Percentiles rank a stretch among this genome's conserved stretches.
Conservation (phyloP, 2,113 vertebrate genomes). For the Cygnus buccinator region DNA sequence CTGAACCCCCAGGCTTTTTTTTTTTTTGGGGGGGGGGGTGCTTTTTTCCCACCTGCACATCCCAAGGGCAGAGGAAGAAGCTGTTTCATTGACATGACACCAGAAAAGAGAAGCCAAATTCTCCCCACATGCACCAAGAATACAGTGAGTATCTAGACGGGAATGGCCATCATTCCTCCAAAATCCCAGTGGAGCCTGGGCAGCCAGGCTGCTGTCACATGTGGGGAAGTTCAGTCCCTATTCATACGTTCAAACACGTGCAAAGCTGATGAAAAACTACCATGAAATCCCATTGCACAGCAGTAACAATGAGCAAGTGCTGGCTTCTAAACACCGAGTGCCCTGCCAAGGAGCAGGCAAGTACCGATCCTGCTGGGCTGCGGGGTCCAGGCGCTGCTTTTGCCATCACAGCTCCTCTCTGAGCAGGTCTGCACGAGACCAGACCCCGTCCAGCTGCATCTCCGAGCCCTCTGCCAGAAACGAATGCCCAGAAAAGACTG, state of each 20-base stretch:
- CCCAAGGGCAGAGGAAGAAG: background rate
- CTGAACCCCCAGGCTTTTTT: background rate
- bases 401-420: background rate
- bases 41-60: background rate
- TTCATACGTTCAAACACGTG: constrained; percentile 28
- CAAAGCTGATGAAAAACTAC: constrained; percentile 34
- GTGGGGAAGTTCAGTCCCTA: background rate
- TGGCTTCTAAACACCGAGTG: background rate
- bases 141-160: background rate
- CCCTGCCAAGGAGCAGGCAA: constrained; percentile 29
- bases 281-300: constrained; percentile 51
- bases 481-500: background rate
- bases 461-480: background rate
- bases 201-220: constrained; percentile 36
- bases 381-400: background rate
- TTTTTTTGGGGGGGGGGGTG: background rate
- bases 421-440: background rate
- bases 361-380: background rate
- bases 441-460: background rate
- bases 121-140: background rate
- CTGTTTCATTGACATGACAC: background rate
- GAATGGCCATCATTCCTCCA: background rate
- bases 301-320: constrained; percentile 33
- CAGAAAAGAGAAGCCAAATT: background rate
- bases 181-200: background rate